Evolutionary conservation across 92 coral and sea anemone genomes (phyloP).

Genomic region (Epizoanthus ramosus): DNA sequence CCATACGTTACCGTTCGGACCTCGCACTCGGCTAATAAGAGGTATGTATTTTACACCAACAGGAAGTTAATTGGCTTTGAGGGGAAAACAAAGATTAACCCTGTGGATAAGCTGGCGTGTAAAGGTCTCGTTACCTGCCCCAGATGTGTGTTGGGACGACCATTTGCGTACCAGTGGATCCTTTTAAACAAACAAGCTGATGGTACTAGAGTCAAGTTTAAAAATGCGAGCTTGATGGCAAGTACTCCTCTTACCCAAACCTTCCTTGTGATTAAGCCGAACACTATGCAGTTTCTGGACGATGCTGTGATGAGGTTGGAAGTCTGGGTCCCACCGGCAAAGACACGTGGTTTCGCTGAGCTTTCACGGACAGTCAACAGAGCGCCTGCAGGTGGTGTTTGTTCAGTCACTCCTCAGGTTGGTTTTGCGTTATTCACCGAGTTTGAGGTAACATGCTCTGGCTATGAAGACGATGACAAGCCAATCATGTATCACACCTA

Average conservation of each 20-base stretch:
- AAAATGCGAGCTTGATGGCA: constrained; percentile 14
- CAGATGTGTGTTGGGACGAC: constrained; percentile 43
- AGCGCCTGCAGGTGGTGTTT: constrained; percentile 56
- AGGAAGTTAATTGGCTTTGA: constrained; percentile 33
- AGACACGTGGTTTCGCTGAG: constrained; percentile 52
- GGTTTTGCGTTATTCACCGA: constrained; percentile 56
- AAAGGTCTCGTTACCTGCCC: constrained; percentile 50
- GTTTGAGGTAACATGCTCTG: constrained; percentile 48
- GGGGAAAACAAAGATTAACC: constrained; percentile 57
- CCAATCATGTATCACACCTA: constrained; percentile 51
- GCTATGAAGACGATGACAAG: constrained; percentile 56
- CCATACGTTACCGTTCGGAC: too few species aligned
- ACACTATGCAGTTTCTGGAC: constrained; percentile 51
- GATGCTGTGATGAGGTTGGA: constrained; percentile 47
- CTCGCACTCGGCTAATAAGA: too few species aligned
- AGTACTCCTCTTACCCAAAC: constrained; percentile 26
- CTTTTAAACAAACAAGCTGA: not conserved
- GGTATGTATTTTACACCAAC: not conserved
- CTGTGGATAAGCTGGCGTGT: constrained; percentile 66
- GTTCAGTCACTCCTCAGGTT: constrained; percentile 51
- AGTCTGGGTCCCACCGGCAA: constrained; percentile 39
- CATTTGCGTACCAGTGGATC: constrained; percentile 9
- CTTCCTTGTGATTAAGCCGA: constrained; percentile 63
- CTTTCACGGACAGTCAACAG: constrained; percentile 44
- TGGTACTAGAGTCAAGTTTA: not conserved